Base-by-base conservation (phyloP, 2,888 invertebrate genomes). In the Tetramorium bicarinatum region DNA sequence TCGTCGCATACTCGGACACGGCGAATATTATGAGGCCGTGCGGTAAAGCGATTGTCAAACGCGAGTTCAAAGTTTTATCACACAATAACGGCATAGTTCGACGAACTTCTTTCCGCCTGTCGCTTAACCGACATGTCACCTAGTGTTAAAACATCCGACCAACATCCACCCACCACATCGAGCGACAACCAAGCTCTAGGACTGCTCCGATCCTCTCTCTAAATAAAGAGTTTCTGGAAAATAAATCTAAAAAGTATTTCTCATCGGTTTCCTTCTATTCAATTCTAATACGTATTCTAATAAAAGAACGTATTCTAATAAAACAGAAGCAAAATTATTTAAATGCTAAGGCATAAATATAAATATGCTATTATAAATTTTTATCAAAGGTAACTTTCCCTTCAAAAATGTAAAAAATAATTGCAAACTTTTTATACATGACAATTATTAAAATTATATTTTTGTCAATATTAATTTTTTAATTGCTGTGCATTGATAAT, bases 101-200 rank as follows among this genome's bases (percentile, higher is more conserved):
- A 25, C 21, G n/a, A 11, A 79, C 47, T 79, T 71, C 56, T 79
- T 69, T 77, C 54, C 29, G 69, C 77, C 29, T 77, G 77, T 54
- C 67, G 52, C n/a, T 67, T 41, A 44, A 69, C 11, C 34, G 54
- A 69, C 52, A 8, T 47, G 54, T 21, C 67, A 64, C n/a, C 59
- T 9, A 15, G 64, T 8, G 29, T 29, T 59, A 59, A 72, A 71
- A 80, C 4, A 47, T 34, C 11, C 29, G 6, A 8, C 7, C n/a
- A 1, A 6, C 21, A 4, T 34, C 4, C 11, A 61, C 13, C 1
- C 44, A 59, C 1, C 13, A 18, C 34, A 15, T 61, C 15, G 21
- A 3, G 75, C 21, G 18, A 56, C 34, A 59, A 69, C 44, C 29
- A 25, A 76, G 29, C 13, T 56, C 29, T 4, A 21, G 47, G 7